These are phyloP conservation scores for Scalopus aquaticus DNA, from an alignment of 2,113 vertebrate species.

Conservation along the genomic window DNA sequence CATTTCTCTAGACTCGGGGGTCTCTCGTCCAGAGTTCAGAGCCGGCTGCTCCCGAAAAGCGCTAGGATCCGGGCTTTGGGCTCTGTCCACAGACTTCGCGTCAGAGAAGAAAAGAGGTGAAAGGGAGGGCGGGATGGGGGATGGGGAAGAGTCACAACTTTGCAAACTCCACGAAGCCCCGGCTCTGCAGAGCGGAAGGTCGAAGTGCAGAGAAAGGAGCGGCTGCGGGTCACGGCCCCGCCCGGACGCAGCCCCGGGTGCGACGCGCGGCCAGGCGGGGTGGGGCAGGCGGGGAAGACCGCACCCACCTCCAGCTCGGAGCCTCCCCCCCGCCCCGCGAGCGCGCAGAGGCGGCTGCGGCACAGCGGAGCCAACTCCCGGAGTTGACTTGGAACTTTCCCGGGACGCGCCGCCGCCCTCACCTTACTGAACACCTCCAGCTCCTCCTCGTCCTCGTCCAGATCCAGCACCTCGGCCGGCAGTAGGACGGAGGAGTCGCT, in stretches of 20 bases:
- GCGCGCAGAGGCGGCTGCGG: not conserved
- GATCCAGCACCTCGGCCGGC: constrained; percentile 76
- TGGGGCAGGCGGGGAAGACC: not conserved
- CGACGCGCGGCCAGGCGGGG: not conserved
- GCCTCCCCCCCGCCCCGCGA: not conserved
- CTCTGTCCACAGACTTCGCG: not conserved
- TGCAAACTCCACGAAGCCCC: not conserved
- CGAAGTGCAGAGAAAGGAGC: constrained; percentile 18
- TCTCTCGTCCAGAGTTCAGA: not conserved
- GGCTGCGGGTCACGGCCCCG: not conserved
- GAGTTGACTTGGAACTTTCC: constrained; percentile 63
- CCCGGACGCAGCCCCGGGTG: not conserved
- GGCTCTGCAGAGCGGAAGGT: not conserved
- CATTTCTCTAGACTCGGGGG: not conserved
- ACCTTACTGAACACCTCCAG: constrained; percentile 90
- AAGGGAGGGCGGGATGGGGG: too few species aligned
- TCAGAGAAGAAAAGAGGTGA: too few species aligned
- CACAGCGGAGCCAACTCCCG: not conserved
- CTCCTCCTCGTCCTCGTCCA: constrained; percentile 88
- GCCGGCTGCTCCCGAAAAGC: not conserved
- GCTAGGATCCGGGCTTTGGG: not conserved
- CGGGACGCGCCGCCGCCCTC: constrained; percentile 47
- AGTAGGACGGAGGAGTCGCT: constrained; percentile 34
- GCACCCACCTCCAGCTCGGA: not conserved
- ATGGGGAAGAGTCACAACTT: not conserved